phyloP scores from a whole-genome alignment of 2,797 vertebrate species.

The Acrossocheilus fasciatus region DNA sequence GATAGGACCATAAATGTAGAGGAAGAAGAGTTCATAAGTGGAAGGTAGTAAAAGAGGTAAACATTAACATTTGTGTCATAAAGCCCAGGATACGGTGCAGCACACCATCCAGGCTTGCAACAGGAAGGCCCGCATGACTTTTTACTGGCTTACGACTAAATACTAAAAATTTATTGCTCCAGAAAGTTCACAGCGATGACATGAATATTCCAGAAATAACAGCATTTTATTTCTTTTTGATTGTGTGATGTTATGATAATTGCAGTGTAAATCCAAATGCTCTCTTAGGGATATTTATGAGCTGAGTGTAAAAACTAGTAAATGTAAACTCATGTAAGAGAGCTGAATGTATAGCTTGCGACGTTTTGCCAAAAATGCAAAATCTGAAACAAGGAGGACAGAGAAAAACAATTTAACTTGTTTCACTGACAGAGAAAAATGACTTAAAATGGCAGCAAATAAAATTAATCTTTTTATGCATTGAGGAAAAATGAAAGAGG shows the following conservation, averaged over 20 bases:
- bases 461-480: background rate
- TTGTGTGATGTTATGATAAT: slow-evolving; percentile 22
- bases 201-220: slow-evolving; percentile 34
- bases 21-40: slow-evolving; percentile 28
- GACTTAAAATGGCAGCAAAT: slow-evolving; percentile 5
- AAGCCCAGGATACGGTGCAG: slow-evolving; percentile 13
- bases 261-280: slow-evolving; percentile 9
- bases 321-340: slow-evolving; percentile 1
- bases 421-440: slow-evolving; percentile 14
- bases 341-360: slow-evolving; percentile 3
- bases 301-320: slow-evolving; percentile 7
- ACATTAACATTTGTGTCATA: slow-evolving; percentile 44
- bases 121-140: background rate
- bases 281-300: slow-evolving; percentile 30
- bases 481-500: background rate
- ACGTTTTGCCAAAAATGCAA: slow-evolving; percentile 25
- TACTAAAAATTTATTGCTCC: slow-evolving; percentile 1
- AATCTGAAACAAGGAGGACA: background rate
- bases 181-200: slow-evolving; percentile 8
- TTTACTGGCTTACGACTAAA: slow-evolving; percentile 17
- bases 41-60: slow-evolving; percentile 40
- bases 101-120: slow-evolving; percentile 18
- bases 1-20: slow-evolving; percentile 19
- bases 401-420: slow-evolving; percentile 1
- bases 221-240: slow-evolving; percentile 23